Evolutionary conservation across 2,113 vertebrate species (phyloP), one percentile per base, ranked within the genome.

Genomic region (Triplophysa rosa): DNA sequence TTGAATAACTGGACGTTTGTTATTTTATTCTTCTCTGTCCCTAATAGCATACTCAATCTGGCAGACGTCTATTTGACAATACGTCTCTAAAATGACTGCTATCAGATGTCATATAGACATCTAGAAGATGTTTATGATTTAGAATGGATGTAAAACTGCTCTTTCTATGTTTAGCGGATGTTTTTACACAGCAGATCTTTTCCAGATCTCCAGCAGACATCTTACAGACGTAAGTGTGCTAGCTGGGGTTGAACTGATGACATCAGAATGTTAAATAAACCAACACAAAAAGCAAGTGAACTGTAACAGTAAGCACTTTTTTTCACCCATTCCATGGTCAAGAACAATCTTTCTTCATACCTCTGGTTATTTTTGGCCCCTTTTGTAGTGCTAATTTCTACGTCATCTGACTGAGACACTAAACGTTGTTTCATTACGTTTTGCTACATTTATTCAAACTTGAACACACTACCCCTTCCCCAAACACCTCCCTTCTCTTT

Each of bases 351-450:
- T 74, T 52, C 70, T 81, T 37, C 78, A 82, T 78, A 78, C 68
- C 82, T 82, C 75, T 84, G 72, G 83, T 80, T 72, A 61, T 85
- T 86, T 81, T 86, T 80, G 81, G 79, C 13, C 83, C 68, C 14
- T 64, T 85, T 83, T 85, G 40, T 86, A 78, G 82, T 83, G 68
- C 80, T 80, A 81, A 78, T 47, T 86, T 87, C 76, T 84, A 72
- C 69, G 79, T 85, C 76, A 71, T 69, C 24, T 33, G 40, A 64
- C 19, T 23, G 26, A 73, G 64, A 80, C 74, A 85, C 80, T 47
- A 62, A 79, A 56, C 63, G 59, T 58, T 64, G 73, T 61, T 66
- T 78, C 68, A 21, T 21, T 70, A 69, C 64, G 77, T 79, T 77
- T 68, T 68, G 67, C 84, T 85, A 85, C 84, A 79, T 84, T 72